A percentile compares a stretch with the other conserved stretches of the same genome.
phyloP scores from a whole-genome alignment of 2,113 vertebrate genomes.

The Amblyornis subalaris region DNA sequence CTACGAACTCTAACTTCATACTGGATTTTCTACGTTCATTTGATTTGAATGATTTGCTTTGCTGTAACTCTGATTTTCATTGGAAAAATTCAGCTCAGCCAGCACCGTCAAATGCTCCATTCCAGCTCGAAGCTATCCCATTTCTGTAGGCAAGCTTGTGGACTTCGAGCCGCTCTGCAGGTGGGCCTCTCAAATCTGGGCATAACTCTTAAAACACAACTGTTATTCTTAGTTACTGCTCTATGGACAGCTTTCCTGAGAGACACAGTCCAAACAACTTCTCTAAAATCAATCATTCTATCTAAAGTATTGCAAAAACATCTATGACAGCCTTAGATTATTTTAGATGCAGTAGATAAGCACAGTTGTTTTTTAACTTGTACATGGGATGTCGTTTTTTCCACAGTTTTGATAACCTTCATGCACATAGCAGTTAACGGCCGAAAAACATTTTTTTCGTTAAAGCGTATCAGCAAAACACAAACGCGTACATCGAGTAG shows the following conservation, averaged over 20 bases:
- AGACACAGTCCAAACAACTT: constrained; percentile 15
- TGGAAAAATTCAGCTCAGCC: neutral
- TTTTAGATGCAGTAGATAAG: constrained; percentile 34
- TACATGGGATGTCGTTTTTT: neutral
- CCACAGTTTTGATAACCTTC: constrained; percentile 58
- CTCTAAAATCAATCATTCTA: constrained; percentile 9
- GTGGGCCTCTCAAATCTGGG: neutral
- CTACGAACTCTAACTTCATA: neutral
- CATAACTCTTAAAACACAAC: neutral
- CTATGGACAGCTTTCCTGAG: neutral
- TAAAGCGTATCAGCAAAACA: constrained; percentile 41
- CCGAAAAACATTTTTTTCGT: constrained; percentile 18
- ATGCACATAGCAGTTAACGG: constrained; percentile 19
- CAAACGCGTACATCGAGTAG: neutral
- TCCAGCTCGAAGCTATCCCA: neutral
- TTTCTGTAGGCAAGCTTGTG: neutral
- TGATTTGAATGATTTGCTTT: neutral
- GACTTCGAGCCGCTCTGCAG: neutral
- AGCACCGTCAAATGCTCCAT: neutral
- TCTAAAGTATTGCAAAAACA: constrained; percentile 24
- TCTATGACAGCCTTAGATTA: constrained; percentile 19
- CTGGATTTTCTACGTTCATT: neutral
- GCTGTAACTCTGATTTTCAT: neutral
- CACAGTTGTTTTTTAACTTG: neutral
- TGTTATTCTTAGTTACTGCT: constrained; percentile 21